Conservation (phyloP, 2,797 vertebrate genomes). For the Yasuhikotakia modesta region DNA sequence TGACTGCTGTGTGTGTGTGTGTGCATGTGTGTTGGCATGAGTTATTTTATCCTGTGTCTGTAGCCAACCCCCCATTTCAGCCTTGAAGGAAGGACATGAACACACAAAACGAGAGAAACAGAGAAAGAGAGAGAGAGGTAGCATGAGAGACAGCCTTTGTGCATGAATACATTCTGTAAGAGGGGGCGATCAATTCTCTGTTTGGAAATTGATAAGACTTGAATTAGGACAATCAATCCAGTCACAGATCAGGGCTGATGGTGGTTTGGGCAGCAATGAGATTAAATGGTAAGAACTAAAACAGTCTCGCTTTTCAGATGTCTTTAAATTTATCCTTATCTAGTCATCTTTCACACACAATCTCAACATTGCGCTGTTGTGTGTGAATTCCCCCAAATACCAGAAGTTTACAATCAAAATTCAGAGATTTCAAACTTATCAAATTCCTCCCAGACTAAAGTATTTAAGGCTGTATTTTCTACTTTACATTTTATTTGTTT, state of each 20-base stretch:
- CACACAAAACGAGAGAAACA: conserved; percentile 11
- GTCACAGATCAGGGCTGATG: not conserved
- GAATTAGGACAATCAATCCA: not conserved
- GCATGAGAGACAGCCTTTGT: conserved; percentile 5
- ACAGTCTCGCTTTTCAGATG: no score
- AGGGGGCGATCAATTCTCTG: not conserved
- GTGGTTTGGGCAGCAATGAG: not conserved
- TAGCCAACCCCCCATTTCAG: conserved; percentile 54
- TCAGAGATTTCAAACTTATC: no score
- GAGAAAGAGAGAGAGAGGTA: conserved; percentile 4
- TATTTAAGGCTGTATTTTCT: not conserved
- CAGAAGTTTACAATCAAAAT: not conserved
- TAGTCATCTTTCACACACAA: no score
- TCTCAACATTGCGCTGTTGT: not conserved
- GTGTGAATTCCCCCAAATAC: not conserved
- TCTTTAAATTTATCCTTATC: no score
- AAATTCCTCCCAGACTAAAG: no score
- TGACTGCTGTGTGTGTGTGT: not conserved
- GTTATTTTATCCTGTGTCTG: conserved; percentile 48
- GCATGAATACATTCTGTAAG: not conserved
- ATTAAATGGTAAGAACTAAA: not conserved
- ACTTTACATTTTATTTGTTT: not conserved
- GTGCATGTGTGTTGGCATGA: conserved; percentile 43
- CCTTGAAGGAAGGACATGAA: conserved; percentile 49
- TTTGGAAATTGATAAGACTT: not conserved